These are phyloP conservation scores for Acanthosepion lycidas DNA, from an alignment of 2,888 invertebrate species.

Conservation along the genomic window DNA sequence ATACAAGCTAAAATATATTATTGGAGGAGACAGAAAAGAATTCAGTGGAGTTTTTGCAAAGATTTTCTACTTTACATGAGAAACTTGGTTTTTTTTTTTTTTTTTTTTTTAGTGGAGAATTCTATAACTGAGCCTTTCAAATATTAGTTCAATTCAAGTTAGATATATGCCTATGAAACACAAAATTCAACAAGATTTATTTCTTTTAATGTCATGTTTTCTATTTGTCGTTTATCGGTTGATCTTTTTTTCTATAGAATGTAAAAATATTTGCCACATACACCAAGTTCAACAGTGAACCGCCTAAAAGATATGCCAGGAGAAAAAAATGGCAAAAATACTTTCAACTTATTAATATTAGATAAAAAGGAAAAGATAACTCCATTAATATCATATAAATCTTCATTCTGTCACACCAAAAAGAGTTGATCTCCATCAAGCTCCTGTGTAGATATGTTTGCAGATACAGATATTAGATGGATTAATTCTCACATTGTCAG, in stretches of 20 bases:
- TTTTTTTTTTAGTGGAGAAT: no score
- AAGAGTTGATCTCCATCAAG: background rate
- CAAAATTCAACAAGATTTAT: background rate
- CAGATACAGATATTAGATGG: background rate
- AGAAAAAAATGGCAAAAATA: background rate
- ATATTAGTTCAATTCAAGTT: no score
- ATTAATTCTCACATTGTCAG: conserved; percentile 20
- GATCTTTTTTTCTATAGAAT: background rate
- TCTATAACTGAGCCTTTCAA: no score
- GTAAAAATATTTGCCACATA: background rate
- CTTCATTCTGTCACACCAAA: background rate
- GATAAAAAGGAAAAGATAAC: conserved; percentile 11
- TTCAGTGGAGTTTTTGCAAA: no score
- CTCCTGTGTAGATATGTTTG: background rate
- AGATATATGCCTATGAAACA: no score
- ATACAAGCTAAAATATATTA: no score
- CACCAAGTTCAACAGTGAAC: background rate
- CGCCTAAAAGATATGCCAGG: background rate
- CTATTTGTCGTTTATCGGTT: background rate
- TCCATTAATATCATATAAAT: conserved; percentile 23
- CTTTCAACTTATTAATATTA: background rate
- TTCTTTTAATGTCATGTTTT: background rate
- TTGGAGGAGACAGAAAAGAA: no score
- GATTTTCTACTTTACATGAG: no score
- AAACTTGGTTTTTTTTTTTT: no score